These are phyloP conservation scores for Tyria jacobaeae DNA, from an alignment of 2,888 invertebrate species.

Conservation along the genomic window DNA sequence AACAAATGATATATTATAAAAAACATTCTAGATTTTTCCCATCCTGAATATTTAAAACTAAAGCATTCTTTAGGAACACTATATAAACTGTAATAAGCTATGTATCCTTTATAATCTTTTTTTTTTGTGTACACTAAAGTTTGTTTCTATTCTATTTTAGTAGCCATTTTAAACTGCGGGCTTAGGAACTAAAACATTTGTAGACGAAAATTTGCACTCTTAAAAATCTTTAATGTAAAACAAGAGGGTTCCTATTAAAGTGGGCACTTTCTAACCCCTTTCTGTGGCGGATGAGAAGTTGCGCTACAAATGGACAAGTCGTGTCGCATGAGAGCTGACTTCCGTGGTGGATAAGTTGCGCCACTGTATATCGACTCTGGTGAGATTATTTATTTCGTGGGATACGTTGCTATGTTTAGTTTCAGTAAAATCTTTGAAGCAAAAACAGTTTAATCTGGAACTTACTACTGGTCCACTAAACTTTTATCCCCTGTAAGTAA, in stretches of 20 bases:
- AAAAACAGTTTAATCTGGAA: too few species aligned
- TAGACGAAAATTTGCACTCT: slow-evolving; percentile 14
- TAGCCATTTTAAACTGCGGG: background rate
- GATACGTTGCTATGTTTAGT: too few species aligned
- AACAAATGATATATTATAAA: too few species aligned
- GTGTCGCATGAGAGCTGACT: slow-evolving; percentile 74
- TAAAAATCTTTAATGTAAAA: slow-evolving; percentile 34
- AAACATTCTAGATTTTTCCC: too few species aligned
- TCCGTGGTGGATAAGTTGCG: slow-evolving; percentile 54
- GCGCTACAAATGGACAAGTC: slow-evolving; percentile 81
- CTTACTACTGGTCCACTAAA: too few species aligned
- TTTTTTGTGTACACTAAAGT: too few species aligned
- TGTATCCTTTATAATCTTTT: too few species aligned
- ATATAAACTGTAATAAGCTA: too few species aligned
- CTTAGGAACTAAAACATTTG: background rate
- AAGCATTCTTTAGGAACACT: too few species aligned
- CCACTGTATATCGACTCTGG: slow-evolving; percentile 32
- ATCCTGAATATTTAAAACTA: too few species aligned
- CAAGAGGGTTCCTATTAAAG: slow-evolving; percentile 33
- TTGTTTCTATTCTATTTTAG: too few species aligned
- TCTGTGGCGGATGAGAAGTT: slow-evolving; percentile 60
- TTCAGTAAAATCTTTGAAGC: background rate
- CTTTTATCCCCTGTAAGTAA: background rate
- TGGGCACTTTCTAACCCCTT: slow-evolving; percentile 70
- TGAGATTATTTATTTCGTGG: background rate